Evolutionary conservation across 2,113 vertebrate genomes (phyloP).

Genomic region (Chaetorhynchus papuensis): DNA sequence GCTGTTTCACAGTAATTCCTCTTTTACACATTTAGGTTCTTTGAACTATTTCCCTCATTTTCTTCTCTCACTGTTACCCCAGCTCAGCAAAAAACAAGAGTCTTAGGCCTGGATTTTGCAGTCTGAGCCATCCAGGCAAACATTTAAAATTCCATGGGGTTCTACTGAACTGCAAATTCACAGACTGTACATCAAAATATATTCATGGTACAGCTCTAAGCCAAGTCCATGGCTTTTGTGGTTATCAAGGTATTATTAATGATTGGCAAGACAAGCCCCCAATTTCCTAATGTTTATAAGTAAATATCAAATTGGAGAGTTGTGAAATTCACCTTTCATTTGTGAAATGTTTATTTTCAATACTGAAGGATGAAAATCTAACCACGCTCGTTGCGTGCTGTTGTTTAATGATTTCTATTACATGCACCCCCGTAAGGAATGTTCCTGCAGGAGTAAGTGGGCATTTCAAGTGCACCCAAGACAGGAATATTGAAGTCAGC

Average conservation of each 20-base stretch:
- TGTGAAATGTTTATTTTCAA: constrained; percentile 57
- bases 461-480: background rate
- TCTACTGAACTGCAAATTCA: background rate
- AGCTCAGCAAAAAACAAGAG: background rate
- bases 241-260: background rate
- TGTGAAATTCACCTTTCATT: constrained; percentile 28
- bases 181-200: background rate
- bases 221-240: background rate
- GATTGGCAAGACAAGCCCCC: background rate
- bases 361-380: background rate
- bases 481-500: background rate
- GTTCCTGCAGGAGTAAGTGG: background rate
- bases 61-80: background rate
- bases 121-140: background rate
- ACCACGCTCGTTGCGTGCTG: background rate
- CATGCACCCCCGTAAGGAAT: background rate
- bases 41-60: background rate
- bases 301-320: background rate
- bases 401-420: background rate
- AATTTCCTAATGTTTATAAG: constrained; percentile 39
- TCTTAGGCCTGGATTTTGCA: background rate
- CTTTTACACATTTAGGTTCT: background rate
- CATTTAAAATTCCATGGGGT: background rate
- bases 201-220: background rate
- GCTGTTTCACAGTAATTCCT: background rate